Evolutionary conservation across 2,888 invertebrate species (phyloP), one percentile per base, ranked within the genome.

Genomic region (Pilophorus perplexus): DNA sequence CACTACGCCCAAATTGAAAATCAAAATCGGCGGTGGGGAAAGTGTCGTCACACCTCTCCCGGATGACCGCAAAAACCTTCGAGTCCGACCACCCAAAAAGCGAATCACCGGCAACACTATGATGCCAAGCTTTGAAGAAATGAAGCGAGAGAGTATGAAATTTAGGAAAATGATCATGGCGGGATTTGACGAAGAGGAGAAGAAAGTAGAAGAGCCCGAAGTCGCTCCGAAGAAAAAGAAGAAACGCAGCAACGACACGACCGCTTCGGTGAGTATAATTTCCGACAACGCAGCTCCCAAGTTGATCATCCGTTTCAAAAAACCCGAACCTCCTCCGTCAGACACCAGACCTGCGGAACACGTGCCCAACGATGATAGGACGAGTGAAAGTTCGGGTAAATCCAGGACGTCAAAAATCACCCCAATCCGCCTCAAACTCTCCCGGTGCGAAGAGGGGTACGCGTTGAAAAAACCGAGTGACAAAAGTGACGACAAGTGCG

Each of bases 121-220:
- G n/a, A 83, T 82, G 14, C 89, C 89, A 0, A 86, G 86, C 69
- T 84, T 91, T 71, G 89, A 92, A 77, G 90, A 91, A 74, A 78
- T 91, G 54, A 86, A 86, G 70, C 83, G 90, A 1, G 90, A 92
- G 74, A 90, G 88, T 73, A 92, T 93, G 92, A 91, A 90, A 75
- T 93, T 84, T 77, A 82, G 93, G 14, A 85, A 87, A 70, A 85
- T 84, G 81, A 86, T 93, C 2, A 90, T 90, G 88, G 89, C 89
- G 3, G 87, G 88, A 74, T 90, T 91, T 74, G 83, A 83, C 71
- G 86, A 75, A 75, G 72, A 78, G 79, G 70, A 72, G 73, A 59
- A 75, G 75, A 42, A 60, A 59, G 64, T 64, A 10, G 68, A 70
- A 77, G 78, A 37, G 74, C 27, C 28, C 5, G 52, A 52, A 52